These are phyloP conservation scores for Thrips palmi DNA, from an alignment of 1,140 invertebrate genomes.

Conservation along the genomic window DNA sequence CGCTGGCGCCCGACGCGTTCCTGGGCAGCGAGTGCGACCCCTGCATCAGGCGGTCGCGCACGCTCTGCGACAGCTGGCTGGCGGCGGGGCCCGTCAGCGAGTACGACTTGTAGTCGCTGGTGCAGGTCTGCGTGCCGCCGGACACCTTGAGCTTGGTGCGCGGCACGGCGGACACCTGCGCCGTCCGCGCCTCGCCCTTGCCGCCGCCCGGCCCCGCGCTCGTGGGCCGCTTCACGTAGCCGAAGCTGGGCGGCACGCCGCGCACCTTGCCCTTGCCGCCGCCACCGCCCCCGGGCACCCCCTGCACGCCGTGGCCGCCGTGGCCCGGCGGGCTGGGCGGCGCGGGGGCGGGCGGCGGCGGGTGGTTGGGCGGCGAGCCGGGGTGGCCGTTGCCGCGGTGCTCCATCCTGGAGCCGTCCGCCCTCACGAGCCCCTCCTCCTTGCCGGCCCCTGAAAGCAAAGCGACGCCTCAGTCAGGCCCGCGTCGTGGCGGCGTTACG, in stretches of 20 bases:
- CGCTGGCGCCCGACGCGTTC: conserved; percentile 40
- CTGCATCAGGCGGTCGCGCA: conserved; percentile 55
- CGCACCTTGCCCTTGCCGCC: conserved; percentile 32
- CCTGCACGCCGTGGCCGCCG: too few species aligned
- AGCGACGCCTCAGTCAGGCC: too few species aligned
- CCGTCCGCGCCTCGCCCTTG: conserved; percentile 38
- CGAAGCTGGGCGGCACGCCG: conserved; percentile 58
- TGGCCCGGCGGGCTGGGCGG: too few species aligned
- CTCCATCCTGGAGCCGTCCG: too few species aligned
- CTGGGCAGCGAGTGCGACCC: conserved; percentile 64
- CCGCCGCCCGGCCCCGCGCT: conserved; percentile 31
- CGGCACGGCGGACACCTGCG: conserved; percentile 65
- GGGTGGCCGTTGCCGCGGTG: too few species aligned
- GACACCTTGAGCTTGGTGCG: conserved; percentile 66
- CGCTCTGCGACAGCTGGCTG: conserved; percentile 64
- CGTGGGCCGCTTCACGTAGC: conserved; percentile 59
- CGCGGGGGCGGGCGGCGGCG: too few species aligned
- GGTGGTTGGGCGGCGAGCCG: too few species aligned
- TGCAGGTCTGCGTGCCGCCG: conserved; percentile 75
- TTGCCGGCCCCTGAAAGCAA: too few species aligned
- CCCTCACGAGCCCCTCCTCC: too few species aligned
- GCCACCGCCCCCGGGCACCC: conserved; percentile 17
- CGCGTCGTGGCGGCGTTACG: too few species aligned
- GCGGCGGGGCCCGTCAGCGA: conserved; percentile 63
- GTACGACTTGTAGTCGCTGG: conserved; percentile 62